Evolutionary conservation across 1,140 invertebrate genomes (phyloP).

Genomic region (Oreohelix idahoensis): DNA sequence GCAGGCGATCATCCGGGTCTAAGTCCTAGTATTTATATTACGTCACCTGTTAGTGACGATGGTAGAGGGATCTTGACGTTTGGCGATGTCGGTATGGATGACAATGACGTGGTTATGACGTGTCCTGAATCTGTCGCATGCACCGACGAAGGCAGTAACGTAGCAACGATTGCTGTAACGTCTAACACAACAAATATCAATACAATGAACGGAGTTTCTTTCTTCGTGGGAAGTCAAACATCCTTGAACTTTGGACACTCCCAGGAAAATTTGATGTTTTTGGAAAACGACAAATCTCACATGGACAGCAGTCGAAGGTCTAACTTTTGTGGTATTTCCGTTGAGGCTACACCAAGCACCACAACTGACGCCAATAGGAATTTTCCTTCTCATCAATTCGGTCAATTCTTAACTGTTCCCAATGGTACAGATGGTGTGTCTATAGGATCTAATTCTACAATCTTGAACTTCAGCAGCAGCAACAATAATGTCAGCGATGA

Average conservation of each 20-base stretch:
- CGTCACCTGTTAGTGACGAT: slow-evolving; percentile 35
- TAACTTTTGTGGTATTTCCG: background rate
- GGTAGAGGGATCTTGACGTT: background rate
- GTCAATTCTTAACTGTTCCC: slow-evolving; percentile 20
- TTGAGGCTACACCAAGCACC: background rate
- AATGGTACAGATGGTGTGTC: background rate
- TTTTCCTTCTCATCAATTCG: background rate
- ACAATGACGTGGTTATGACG: background rate
- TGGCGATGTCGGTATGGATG: slow-evolving; percentile 8
- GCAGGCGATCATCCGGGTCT: slow-evolving; percentile 2
- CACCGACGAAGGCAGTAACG: background rate
- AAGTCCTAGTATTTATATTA: slow-evolving; percentile 35
- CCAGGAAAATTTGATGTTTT: background rate
- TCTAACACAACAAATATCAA: background rate
- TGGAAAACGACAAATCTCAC: background rate
- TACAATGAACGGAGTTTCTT: background rate
- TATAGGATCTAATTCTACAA: background rate
- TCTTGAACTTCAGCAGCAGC: background rate
- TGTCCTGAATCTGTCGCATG: background rate
- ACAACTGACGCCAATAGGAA: slow-evolving; percentile 5
- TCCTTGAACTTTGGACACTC: slow-evolving; percentile 7
- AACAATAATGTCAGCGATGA: slow-evolving; percentile 12
- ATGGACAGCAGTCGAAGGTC: background rate
- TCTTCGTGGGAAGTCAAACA: slow-evolving; percentile 27
- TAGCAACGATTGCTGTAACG: slow-evolving; percentile 7